phyloP scores from a whole-genome alignment of 2,888 invertebrate species.

The Pristionchus arcanus region DNA sequence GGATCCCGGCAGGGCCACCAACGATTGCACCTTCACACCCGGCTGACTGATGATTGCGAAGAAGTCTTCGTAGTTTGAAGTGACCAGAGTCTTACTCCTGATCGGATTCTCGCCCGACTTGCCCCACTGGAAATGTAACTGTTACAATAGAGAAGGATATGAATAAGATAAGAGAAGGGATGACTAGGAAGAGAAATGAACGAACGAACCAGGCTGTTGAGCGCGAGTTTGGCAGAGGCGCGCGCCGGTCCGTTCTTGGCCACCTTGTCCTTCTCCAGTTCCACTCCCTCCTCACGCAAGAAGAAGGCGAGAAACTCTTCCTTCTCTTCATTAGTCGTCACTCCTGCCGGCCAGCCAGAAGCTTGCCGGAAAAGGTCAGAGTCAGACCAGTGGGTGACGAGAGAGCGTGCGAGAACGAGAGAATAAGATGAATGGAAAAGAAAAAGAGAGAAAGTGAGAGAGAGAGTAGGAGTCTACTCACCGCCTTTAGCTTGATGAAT shows the following conservation, averaged over 20 bases:
- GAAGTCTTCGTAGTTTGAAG: neutral
- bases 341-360: conserved; percentile 55
- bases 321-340: conserved; percentile 30
- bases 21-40: neutral
- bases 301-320: neutral
- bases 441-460: neutral
- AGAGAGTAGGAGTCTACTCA: neutral
- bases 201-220: conserved; percentile 24
- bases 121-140: conserved; percentile 8
- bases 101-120: conserved; percentile 18
- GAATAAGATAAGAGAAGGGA: neutral
- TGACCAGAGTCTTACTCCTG: neutral
- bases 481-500: conserved; percentile 55
- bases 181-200: too few relatives aligned
- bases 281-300: conserved; percentile 16
- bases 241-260: neutral
- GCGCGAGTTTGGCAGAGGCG: neutral
- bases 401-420: neutral
- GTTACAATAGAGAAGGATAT: neutral
- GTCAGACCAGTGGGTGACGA: too few relatives aligned
- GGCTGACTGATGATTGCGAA: neutral
- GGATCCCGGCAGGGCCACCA: neutral
- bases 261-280: neutral
- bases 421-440: too few relatives aligned
- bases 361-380: conserved; percentile 47